Evolutionary conservation across 2,113 vertebrate genomes (phyloP).

Genomic region (Scopus umbretta): DNA sequence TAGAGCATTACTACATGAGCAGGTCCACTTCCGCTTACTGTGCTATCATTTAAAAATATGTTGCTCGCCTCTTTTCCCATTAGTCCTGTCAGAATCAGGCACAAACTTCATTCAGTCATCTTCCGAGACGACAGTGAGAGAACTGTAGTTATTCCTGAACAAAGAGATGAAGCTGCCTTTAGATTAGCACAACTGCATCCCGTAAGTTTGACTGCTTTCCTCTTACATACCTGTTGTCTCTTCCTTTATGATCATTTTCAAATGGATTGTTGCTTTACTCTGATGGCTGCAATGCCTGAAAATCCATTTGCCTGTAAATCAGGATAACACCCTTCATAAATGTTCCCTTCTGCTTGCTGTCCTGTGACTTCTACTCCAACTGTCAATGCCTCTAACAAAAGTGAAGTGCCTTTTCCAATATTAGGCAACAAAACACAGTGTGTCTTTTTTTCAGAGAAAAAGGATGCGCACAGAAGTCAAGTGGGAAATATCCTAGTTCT

Average conservation of each 20-base stretch:
- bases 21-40: constrained; percentile 23
- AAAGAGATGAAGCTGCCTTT: background rate
- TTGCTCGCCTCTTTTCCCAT: constrained; percentile 4
- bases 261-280: background rate
- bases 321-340: background rate
- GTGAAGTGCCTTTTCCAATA: background rate
- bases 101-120: constrained; percentile 39
- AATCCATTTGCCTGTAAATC: background rate
- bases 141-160: background rate
- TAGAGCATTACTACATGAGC: constrained; percentile 5
- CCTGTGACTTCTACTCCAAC: background rate
- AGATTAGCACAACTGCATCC: background rate
- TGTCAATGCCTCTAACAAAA: background rate
- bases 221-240: background rate
- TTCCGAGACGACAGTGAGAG: background rate
- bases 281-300: background rate
- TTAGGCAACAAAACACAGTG: background rate
- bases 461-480: background rate
- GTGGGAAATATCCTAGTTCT: background rate
- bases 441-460: background rate
- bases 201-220: background rate
- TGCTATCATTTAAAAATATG: constrained; percentile 48
- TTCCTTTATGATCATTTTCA: background rate
- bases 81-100: constrained; percentile 27
- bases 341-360: rapidly evolving